A percentile compares a stretch with the other conserved stretches of the same genome.
Evolutionary conservation across 2,113 vertebrate genomes (phyloP).

Genomic region (Ctenodactylus gundi): DNA sequence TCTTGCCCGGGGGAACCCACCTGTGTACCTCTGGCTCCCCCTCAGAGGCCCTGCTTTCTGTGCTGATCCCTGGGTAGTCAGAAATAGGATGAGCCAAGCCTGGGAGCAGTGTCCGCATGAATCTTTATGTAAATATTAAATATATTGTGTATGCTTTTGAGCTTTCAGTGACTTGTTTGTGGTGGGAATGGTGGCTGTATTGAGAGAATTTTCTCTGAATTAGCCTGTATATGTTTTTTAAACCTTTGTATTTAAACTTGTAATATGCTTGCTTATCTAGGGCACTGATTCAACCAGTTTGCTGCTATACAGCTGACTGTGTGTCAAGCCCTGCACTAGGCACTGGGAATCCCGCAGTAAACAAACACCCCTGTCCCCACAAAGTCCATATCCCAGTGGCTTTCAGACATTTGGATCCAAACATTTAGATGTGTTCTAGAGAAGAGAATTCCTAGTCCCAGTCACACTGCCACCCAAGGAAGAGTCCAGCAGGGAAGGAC

Average conservation of each 20-base stretch:
- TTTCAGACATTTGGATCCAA: too few relatives aligned
- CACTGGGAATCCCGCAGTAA: background rate
- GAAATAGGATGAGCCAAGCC: background rate
- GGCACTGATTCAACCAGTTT: background rate
- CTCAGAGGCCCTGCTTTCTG: background rate
- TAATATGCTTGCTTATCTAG: background rate
- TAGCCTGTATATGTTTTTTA: background rate
- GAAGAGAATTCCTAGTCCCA: rapidly evolving
- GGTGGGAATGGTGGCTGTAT: too few relatives aligned
- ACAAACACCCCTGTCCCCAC: too few relatives aligned
- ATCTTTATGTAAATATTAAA: background rate
- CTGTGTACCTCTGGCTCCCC: background rate
- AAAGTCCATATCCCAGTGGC: background rate
- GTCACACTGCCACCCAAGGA: rapidly evolving
- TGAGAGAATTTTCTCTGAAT: background rate
- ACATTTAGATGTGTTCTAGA: background rate
- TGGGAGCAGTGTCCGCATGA: background rate
- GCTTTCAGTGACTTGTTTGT: background rate
- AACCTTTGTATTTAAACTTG: background rate
- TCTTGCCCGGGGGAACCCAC: background rate
- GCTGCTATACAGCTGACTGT: background rate
- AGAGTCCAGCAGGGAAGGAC: background rate
- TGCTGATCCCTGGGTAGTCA: background rate
- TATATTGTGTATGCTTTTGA: background rate
- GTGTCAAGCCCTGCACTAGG: background rate